These are phyloP conservation scores for Leptoteleia sp. DNA, from an alignment of 1,140 invertebrate genomes.

Conservation along the genomic window DNA sequence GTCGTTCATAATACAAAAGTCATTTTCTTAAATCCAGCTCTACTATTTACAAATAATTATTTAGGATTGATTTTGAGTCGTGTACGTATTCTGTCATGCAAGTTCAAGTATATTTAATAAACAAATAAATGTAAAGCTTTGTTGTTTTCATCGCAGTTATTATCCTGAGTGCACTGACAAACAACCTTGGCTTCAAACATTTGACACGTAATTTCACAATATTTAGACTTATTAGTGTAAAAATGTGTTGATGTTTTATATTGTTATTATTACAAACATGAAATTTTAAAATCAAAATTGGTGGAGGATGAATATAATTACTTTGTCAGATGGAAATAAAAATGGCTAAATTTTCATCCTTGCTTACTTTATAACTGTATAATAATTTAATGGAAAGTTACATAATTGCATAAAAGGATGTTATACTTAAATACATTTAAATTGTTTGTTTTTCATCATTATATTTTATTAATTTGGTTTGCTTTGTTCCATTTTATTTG, in stretches of 20 bases:
- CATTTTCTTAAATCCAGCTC: not conserved
- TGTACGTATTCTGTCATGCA: conserved; percentile 10
- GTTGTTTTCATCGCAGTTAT: not conserved
- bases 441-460: not conserved
- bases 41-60: conserved; percentile 48
- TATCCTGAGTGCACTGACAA: not conserved
- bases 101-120: not conserved
- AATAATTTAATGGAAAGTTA: conserved; percentile 10
- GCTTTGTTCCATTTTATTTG: no score
- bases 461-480: no score
- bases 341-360: not conserved
- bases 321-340: no score
- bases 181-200: conserved; percentile 3
- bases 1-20: not conserved
- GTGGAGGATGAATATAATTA: no score
- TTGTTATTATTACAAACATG: not conserved
- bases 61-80: conserved; percentile 4
- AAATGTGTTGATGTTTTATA: not conserved
- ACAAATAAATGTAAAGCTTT: not conserved
- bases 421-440: conserved; percentile 4
- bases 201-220: conserved; percentile 12
- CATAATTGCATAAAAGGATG: not conserved
- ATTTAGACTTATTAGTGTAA: not conserved
- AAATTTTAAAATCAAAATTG: not conserved
- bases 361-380: conserved; percentile 8